Conservation (phyloP, 2,888 invertebrate genomes). For the Drosophila buzzatii region DNA sequence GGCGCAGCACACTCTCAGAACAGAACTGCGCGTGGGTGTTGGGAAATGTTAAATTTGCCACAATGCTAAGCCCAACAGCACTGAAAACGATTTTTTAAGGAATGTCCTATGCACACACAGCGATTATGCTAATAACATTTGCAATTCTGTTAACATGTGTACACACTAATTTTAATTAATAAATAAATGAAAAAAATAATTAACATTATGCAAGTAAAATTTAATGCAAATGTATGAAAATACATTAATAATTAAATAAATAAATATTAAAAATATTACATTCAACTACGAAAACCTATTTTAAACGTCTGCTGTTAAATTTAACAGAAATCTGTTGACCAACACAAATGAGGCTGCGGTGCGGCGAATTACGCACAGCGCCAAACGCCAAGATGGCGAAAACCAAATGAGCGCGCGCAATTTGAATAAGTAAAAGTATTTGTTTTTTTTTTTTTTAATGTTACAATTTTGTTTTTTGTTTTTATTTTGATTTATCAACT, state of each 20-base stretch:
- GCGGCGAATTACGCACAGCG: constrained; percentile 2
- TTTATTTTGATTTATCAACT: constrained; percentile 81
- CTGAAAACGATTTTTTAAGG: neutral
- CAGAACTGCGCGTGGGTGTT: neutral
- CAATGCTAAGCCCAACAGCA: neutral
- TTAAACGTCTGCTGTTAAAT: neutral
- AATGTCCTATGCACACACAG: neutral
- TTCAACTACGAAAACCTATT: neutral
- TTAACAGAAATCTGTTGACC: neutral
- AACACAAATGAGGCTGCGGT: neutral
- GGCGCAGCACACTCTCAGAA: neutral
- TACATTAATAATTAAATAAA: neutral
- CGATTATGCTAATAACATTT: too few relatives aligned
- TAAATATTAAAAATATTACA: neutral
- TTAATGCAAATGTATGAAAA: neutral
- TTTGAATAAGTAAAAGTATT: constrained; percentile 11
- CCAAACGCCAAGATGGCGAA: neutral
- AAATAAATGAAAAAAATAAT: too few relatives aligned
- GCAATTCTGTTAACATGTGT: too few relatives aligned
- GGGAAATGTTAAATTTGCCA: neutral
- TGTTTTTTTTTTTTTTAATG: constrained; percentile 45
- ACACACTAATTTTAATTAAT: too few relatives aligned
- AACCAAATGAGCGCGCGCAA: neutral
- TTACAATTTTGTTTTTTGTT: constrained; percentile 64
- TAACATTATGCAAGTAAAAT: neutral